Base-by-base conservation (phyloP, 2,888 invertebrate species). In the Microdon myrmicae region DNA sequence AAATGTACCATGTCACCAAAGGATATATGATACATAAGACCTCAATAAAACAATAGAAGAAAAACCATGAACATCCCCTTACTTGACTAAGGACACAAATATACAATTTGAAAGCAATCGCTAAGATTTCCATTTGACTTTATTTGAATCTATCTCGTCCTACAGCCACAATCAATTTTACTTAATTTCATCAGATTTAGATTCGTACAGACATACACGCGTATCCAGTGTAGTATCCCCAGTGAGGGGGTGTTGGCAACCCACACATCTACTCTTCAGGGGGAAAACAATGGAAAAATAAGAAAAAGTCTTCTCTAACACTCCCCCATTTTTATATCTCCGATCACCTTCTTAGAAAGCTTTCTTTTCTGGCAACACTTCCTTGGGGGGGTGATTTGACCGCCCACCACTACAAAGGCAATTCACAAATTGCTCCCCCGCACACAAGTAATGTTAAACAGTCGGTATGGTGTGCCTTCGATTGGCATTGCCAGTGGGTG, bases 171-270 rank as follows among this genome's bases (percentile, higher is more conserved):
- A 64, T 64, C 64, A 64, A 64, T 64, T 64, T 64, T 64, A 56
- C 64, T 64, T 64, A 64, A 64, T 64, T 64, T 64, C 53, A 64
- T 64, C 64, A 64, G 64, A 64, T 64, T 64, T 64, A 53, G 56
- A 64, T 58, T 58, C n/a, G n/a, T 7, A 35, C 13, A 10, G 23
- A 29, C 8, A 14, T 5, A 25, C n/a, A 35, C 9, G 22, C 17
- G 41, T 43, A 43, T 31, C 31, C 31, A 43, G 14, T 10, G 9
- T 5, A 13, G 6, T 8, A 16, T n/a, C n/a, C n/a, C 16, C 17
- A 19, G 5, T 23, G 22, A 19, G 37, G 49, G 35, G 45, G 29
- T 26, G 35, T 17, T 47, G 17, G 23, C 32, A 56, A 64, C 64
- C 37, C 51, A 64, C 58, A 64, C 55, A 58, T 20, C 1, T 31